Base-by-base conservation (phyloP, 92 coral and sea anemone genomes). In the Zoanthus gigantus region DNA sequence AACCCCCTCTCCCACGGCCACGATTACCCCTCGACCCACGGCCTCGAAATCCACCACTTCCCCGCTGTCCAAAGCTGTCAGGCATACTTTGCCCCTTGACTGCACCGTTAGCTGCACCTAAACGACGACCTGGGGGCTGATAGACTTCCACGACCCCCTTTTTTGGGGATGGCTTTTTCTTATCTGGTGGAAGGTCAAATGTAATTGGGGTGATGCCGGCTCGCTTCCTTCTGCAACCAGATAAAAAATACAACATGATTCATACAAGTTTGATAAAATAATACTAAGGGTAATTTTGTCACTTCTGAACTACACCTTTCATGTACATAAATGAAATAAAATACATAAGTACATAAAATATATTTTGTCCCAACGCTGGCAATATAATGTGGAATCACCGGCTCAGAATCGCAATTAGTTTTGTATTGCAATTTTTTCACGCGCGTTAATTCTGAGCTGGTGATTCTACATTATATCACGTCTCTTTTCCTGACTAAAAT, bases 121-220 rank as follows among this genome's bases (percentile, higher is more conserved):
- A 54, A 7, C 98, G 91, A 1, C 98, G 88, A 42, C 98, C 96
- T 46, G 91, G 95, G 28, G 94, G 96, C 12, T 83, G 82, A 73
- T 94, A 94, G 28, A 91, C 93, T 83, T 91, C 83, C 67, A 89
- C 67, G 10, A 87, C 84, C 60, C 83, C 87, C 52, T 82, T 86
- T 79, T 80, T 93, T 11, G 88, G 79, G 15, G 85, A 47, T 5
- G 95, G 82, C 8, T 88, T 72, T 61, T 97, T 97, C 57, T 91
- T 93, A 83, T 90, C 95, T 3, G 98, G 97, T 16, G 99, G 98
- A 46, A 92, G 93, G 90, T 97, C 99, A 56, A 97, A 97, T 56
- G 89, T 97, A 77, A 97, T 97, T 13, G 99, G 99, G 10, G 98
- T 97, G 86, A 97, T 97, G 0, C 98, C 99, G 4, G 99, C 98